These are phyloP conservation scores for Trinectes maculatus DNA, from an alignment of 2,113 vertebrate species.

Conservation along the genomic window DNA sequence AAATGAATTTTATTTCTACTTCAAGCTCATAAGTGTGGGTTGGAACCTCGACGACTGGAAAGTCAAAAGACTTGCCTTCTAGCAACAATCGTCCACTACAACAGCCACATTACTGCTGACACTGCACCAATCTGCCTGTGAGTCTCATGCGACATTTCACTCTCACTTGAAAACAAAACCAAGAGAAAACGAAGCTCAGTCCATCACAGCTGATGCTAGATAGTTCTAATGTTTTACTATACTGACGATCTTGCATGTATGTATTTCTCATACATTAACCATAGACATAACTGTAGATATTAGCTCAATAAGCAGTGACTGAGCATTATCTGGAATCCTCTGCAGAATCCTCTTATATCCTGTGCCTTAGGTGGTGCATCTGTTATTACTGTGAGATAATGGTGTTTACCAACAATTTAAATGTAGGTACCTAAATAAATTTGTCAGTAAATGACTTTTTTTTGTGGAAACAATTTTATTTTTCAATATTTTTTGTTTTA, in stretches of 20 bases:
- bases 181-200: no score
- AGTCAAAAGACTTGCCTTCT: background rate
- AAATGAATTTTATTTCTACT: background rate
- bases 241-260: background rate
- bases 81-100: background rate
- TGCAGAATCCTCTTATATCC: no score
- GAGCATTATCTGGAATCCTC: background rate
- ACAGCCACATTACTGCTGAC: conserved; percentile 1
- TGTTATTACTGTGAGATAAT: no score
- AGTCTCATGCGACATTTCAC: background rate
- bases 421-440: no score
- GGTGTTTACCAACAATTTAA: no score
- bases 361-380: no score
- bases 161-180: no score
- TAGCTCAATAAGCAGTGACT: background rate
- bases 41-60: background rate
- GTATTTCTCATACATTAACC: background rate
- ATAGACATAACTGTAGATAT: background rate
- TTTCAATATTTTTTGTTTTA: no score
- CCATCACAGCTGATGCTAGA: background rate
- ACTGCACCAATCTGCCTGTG: background rate
- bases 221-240: background rate
- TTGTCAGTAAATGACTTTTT: no score
- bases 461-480: no score
- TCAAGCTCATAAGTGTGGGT: background rate